These are phyloP conservation scores for Glaucidium brasilianum DNA, from an alignment of 2,113 vertebrate genomes.

Conservation along the genomic window DNA sequence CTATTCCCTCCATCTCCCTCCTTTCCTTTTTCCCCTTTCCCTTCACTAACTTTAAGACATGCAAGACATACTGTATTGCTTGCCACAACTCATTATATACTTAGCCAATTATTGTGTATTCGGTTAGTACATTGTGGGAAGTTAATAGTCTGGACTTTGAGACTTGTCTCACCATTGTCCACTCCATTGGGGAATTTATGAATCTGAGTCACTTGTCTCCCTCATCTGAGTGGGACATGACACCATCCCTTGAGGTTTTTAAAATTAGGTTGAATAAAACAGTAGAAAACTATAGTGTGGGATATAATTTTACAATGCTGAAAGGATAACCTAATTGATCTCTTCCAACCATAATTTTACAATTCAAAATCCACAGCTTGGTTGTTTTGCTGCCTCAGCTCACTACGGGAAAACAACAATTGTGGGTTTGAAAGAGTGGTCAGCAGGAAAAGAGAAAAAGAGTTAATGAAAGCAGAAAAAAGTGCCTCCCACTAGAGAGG, in stretches of 20 bases:
- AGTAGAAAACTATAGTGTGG: background rate
- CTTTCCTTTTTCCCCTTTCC: too few relatives aligned
- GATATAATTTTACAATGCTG: conserved; percentile 3
- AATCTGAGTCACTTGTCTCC: too few relatives aligned
- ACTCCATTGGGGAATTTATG: too few relatives aligned
- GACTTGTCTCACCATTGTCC: too few relatives aligned
- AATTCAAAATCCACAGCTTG: conserved; percentile 17
- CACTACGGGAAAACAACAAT: background rate
- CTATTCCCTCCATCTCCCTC: too few relatives aligned
- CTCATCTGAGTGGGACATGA: too few relatives aligned
- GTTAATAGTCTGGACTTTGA: too few relatives aligned
- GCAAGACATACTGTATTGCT: too few relatives aligned
- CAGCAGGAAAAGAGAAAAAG: conserved; percentile 59
- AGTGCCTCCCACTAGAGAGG: conserved; percentile 6
- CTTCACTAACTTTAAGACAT: too few relatives aligned
- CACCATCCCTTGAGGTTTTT: background rate
- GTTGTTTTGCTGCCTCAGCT: conserved; percentile 30
- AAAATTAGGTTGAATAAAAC: background rate
- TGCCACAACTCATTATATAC: too few relatives aligned
- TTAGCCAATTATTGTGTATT: too few relatives aligned
- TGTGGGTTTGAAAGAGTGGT: conserved; percentile 22
- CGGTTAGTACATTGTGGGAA: too few relatives aligned
- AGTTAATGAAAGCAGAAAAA: conserved; percentile 60
- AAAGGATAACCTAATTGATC: conserved; percentile 9
- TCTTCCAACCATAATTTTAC: conserved; percentile 30